A percentile compares a stretch with the other conserved stretches of the same genome.
Conservation (phyloP, 1,140 invertebrate species). For the Tribolium madens region DNA sequence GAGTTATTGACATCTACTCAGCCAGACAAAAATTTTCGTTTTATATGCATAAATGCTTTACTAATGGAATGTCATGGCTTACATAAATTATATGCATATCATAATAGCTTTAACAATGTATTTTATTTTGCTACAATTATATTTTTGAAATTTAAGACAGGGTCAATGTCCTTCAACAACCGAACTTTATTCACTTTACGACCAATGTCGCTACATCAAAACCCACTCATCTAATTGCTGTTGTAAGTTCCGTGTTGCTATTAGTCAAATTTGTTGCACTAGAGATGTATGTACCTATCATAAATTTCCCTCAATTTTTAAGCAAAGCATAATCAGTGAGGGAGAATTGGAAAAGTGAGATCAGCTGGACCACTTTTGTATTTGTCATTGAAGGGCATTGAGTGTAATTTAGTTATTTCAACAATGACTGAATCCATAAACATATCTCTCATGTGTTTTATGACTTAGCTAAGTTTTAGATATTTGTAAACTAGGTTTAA, state of each 20-base stretch:
- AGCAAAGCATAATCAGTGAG: neutral
- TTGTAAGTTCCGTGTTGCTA: neutral
- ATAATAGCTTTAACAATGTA: constrained; percentile 55
- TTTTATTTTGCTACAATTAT: constrained; percentile 47
- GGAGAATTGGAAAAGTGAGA: neutral
- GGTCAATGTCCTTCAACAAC: constrained; percentile 49
- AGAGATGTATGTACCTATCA: neutral
- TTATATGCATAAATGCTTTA: constrained; percentile 48
- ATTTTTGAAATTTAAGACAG: constrained; percentile 24
- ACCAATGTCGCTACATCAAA: constrained; percentile 11
- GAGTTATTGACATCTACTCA: constrained; percentile 53
- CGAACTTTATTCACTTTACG: constrained; percentile 1
- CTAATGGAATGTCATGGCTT: constrained; percentile 52
- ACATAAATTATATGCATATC: constrained; percentile 56
- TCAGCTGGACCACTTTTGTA: constrained; percentile 26
- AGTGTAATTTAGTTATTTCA: constrained; percentile 47
- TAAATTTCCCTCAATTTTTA: neutral
- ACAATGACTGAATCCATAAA: constrained; percentile 55
- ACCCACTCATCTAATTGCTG: constrained; percentile 26
- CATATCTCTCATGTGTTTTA: constrained; percentile 51
- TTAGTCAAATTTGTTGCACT: neutral
- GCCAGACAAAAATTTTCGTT: constrained; percentile 45
- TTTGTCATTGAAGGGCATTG: constrained; percentile 30
- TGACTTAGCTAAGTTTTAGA: constrained; percentile 42
- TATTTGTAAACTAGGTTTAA: constrained; percentile 49